Evolutionary conservation across 2,113 vertebrate genomes (phyloP).

Genomic region (Erythrolamprus reginae): DNA sequence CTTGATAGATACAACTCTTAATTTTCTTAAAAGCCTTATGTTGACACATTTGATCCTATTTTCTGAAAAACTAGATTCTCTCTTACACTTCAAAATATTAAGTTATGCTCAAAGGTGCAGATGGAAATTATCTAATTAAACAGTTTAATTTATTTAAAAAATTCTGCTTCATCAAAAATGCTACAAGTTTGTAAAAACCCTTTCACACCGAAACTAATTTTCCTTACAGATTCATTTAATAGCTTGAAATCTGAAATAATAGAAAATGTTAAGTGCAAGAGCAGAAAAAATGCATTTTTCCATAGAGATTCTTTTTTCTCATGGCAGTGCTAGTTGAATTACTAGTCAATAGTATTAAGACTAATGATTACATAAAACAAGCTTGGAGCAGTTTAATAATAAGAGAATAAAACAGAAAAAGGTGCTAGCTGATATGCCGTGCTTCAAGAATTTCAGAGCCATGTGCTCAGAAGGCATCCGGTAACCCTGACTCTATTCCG

Average conservation of each 20-base stretch:
- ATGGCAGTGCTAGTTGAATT: not conserved
- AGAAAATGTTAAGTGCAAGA: not conserved
- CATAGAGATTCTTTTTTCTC: not conserved
- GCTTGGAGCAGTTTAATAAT: not conserved
- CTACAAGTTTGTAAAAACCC: not conserved
- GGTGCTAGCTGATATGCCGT: not conserved
- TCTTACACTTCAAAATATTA: not conserved
- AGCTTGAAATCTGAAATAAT: not conserved
- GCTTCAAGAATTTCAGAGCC: rapidly evolving
- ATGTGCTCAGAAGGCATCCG: not conserved
- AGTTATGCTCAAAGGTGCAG: not conserved
- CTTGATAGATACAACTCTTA: not conserved
- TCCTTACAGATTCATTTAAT: not conserved
- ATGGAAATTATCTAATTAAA: not conserved
- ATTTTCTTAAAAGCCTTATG: not conserved
- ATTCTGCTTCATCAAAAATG: not conserved
- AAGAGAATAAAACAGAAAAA: not conserved
- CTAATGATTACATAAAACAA: not conserved
- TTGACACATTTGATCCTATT: not conserved
- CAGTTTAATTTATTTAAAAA: not conserved
- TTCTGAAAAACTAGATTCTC: not conserved
- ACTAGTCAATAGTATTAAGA: not conserved
- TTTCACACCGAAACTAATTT: not conserved
- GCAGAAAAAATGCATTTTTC: not conserved
- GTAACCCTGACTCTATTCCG: not conserved